These are phyloP conservation scores for Uria aalge DNA, from an alignment of 2,113 vertebrate species.

Conservation along the genomic window DNA sequence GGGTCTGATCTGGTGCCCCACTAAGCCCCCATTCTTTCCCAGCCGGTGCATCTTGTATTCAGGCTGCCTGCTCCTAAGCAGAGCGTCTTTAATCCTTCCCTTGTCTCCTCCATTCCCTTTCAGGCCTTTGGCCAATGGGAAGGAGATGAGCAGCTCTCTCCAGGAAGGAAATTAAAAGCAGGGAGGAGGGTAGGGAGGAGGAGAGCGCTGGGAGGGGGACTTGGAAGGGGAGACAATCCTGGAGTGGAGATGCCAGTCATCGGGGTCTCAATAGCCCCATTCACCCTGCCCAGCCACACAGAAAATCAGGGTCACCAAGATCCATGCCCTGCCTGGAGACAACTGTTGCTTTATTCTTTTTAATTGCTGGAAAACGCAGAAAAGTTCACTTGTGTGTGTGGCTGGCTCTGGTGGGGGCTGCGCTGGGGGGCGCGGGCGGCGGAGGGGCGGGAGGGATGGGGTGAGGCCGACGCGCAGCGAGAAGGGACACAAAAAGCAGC, in stretches of 20 bases:
- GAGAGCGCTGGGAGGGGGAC: constrained; percentile 26
- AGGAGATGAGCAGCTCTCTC: constrained; percentile 61
- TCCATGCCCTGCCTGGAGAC: constrained; percentile 65
- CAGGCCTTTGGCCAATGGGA: constrained; percentile 61
- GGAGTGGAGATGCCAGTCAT: constrained; percentile 68
- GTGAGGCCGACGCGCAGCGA: not conserved
- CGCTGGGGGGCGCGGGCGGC: not conserved
- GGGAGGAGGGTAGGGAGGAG: constrained; percentile 51
- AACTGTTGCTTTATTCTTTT: constrained; percentile 70
- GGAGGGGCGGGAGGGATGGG: not conserved
- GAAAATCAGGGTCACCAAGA: constrained; percentile 72
- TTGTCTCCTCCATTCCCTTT: constrained; percentile 64
- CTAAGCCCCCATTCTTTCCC: constrained; percentile 64
- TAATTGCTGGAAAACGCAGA: constrained; percentile 68
- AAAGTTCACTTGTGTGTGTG: constrained; percentile 63
- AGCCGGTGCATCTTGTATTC: constrained; percentile 64
- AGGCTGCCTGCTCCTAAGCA: constrained; percentile 67
- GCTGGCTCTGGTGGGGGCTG: constrained; percentile 38
- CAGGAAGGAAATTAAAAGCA: constrained; percentile 66
- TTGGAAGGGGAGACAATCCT: constrained; percentile 62
- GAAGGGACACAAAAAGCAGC: constrained; percentile 4
- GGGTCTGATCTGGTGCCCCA: constrained; percentile 58
- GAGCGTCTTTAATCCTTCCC: constrained; percentile 68
- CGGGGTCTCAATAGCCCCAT: constrained; percentile 69
- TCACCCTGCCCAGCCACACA: constrained; percentile 75